A percentile compares a stretch with the other conserved stretches of the same genome.
These are phyloP conservation scores for Scaptomyza hsui DNA, from an alignment of 1,140 invertebrate species.

Conservation along the genomic window DNA sequence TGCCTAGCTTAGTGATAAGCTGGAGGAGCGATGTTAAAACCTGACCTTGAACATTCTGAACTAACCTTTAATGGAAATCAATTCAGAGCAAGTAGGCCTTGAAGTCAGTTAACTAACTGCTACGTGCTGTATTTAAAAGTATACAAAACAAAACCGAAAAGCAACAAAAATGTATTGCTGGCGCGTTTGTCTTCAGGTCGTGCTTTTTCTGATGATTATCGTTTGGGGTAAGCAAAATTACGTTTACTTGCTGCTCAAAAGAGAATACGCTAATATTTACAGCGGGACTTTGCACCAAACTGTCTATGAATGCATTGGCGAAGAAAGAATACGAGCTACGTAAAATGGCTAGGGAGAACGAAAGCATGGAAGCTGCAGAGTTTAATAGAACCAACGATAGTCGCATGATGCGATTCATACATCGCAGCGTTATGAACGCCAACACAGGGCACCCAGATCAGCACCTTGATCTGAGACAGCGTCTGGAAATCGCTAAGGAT, in stretches of 20 bases:
- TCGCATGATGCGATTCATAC: neutral
- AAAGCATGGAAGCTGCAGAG: neutral
- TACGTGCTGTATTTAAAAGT: neutral
- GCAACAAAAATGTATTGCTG: slow-evolving; percentile 5
- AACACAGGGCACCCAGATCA: neutral
- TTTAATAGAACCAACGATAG: slow-evolving; percentile 4
- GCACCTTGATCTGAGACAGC: neutral
- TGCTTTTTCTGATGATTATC: slow-evolving; percentile 1
- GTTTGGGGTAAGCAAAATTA: slow-evolving; percentile 12
- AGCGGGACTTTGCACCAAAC: slow-evolving; percentile 3
- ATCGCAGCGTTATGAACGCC: neutral
- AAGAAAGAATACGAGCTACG: too few relatives aligned
- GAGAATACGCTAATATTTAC: neutral
- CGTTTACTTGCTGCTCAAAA: neutral
- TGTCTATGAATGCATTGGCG: neutral
- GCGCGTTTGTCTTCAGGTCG: slow-evolving; percentile 2
- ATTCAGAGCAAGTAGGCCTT: neutral
- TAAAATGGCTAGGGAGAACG: too few relatives aligned
- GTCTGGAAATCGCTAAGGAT: neutral
- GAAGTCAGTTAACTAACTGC: neutral
- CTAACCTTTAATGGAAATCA: too few relatives aligned
- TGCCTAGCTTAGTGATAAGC: too few relatives aligned
- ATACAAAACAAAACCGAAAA: neutral
- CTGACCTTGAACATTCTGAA: too few relatives aligned
- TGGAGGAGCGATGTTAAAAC: too few relatives aligned